Evolutionary conservation across 2,888 invertebrate genomes (phyloP).

Genomic region (Alentia gelatinosa): DNA sequence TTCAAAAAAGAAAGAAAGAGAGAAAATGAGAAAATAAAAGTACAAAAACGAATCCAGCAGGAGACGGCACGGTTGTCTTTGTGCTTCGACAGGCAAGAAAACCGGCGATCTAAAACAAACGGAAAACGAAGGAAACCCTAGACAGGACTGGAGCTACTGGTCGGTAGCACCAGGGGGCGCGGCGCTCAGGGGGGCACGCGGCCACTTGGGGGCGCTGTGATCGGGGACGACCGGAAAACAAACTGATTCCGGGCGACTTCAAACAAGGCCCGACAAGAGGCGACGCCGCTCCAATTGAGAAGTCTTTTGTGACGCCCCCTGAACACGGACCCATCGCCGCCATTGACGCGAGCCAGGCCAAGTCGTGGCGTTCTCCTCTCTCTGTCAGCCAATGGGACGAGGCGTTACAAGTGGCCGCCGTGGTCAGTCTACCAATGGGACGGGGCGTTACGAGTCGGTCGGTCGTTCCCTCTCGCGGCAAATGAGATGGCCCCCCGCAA

Average conservation of each 20-base stretch:
- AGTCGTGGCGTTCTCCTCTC: not conserved
- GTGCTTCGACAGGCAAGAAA: not conserved
- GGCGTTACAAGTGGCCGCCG: not conserved
- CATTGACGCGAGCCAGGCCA: not conserved
- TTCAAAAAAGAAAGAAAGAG: too few species aligned
- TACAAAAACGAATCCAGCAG: not conserved
- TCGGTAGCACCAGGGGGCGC: not conserved
- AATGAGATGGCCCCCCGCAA: not conserved
- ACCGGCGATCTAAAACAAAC: not conserved
- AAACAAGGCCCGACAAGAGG: not conserved
- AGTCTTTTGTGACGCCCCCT: not conserved
- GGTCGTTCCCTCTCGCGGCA: not conserved
- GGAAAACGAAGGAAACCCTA: not conserved
- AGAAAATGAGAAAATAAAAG: too few species aligned
- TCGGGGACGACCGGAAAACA: not conserved
- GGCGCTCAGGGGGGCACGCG: not conserved
- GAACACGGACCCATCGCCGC: not conserved
- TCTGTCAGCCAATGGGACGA: not conserved
- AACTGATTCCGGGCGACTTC: not conserved
- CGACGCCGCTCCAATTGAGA: not conserved
- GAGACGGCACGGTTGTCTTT: not conserved
- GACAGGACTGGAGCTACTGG: not conserved
- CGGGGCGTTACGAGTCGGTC: not conserved
- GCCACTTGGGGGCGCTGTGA: not conserved
- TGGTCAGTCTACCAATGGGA: not conserved